phyloP scores from a whole-genome alignment of 2,888 invertebrate genomes.

The Bellardia pandia region DNA sequence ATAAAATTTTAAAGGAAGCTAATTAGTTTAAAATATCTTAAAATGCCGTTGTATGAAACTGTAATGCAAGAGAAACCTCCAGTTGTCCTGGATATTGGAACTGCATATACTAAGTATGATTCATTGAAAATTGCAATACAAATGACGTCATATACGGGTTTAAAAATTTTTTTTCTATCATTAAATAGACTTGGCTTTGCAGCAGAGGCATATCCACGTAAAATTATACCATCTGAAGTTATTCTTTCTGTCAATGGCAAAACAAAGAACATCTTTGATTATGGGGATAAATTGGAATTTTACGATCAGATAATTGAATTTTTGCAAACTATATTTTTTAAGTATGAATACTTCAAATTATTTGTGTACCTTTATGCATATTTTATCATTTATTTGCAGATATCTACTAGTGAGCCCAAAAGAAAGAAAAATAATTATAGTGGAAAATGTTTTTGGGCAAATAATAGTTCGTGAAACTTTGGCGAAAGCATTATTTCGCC shows the following conservation, averaged over 20 bases:
- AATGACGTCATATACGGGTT: slow-evolving; percentile 75
- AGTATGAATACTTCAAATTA: slow-evolving; percentile 85
- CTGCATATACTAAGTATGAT: slow-evolving; percentile 95
- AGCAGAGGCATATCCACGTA: slow-evolving; percentile 94
- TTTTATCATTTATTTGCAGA: slow-evolving; percentile 84
- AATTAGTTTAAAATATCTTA: slow-evolving; percentile 9
- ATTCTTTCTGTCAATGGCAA: slow-evolving; percentile 87
- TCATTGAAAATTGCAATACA: slow-evolving; percentile 37
- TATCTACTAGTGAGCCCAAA: slow-evolving; percentile 96
- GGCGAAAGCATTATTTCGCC: slow-evolving; percentile 95
- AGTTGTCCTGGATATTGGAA: slow-evolving; percentile 95
- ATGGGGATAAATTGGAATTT: slow-evolving; percentile 88
- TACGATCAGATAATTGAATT: slow-evolving; percentile 95
- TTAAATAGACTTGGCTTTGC: slow-evolving; percentile 93
- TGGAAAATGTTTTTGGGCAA: slow-evolving; percentile 94
- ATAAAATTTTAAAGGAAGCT: neutral
- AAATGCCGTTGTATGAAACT: slow-evolving; percentile 92
- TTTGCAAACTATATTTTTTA: slow-evolving; percentile 94
- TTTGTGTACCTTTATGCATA: neutral
- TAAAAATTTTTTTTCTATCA: slow-evolving; percentile 27
- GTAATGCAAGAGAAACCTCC: slow-evolving; percentile 94
- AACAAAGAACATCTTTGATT: slow-evolving; percentile 88
- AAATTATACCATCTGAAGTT: slow-evolving; percentile 92
- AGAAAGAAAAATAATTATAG: slow-evolving; percentile 94
- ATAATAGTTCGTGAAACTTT: slow-evolving; percentile 93